Conservation (phyloP, 92 coral and sea anemone species). For the Zoanthus gigantus region DNA sequence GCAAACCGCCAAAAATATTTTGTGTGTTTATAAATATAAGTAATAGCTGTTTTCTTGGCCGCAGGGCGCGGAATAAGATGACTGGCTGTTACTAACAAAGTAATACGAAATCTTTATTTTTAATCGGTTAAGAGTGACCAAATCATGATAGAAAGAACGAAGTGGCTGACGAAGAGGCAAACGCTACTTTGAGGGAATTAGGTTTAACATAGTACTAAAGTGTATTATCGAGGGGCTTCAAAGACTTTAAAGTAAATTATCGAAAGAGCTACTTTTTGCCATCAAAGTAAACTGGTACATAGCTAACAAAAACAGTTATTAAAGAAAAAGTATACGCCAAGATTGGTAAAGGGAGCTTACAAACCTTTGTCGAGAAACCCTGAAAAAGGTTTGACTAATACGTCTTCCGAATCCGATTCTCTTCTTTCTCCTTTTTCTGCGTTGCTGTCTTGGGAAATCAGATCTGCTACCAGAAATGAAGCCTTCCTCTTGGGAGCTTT, state of each 20-base stretch:
- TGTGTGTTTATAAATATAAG: not conserved
- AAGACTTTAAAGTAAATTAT: not conserved
- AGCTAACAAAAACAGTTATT: not conserved
- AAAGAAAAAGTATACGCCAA: not conserved
- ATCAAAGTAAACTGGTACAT: not conserved
- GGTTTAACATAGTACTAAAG: too few relatives aligned
- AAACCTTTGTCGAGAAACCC: conserved; percentile 33
- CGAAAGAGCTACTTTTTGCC: not conserved
- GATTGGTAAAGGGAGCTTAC: not conserved
- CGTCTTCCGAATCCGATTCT: conserved; percentile 1
- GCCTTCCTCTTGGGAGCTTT: conserved; percentile 41
- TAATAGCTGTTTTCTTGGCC: not conserved
- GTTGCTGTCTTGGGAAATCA: conserved; percentile 25
- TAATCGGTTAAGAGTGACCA: conserved; percentile 14
- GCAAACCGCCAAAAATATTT: not conserved
- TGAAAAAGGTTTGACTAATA: conserved; percentile 19
- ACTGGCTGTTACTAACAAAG: not conserved
- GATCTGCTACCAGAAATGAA: conserved; percentile 39
- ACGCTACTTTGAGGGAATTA: too few relatives aligned
- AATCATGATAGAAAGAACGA: not conserved
- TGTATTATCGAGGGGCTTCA: too few relatives aligned
- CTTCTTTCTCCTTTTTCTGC: not conserved
- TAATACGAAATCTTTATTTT: not conserved
- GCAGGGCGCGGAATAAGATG: not conserved
- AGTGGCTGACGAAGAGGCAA: too few relatives aligned